These are phyloP conservation scores for Nemurella pictetii DNA, from an alignment of 2,888 invertebrate genomes.

Conservation along the genomic window DNA sequence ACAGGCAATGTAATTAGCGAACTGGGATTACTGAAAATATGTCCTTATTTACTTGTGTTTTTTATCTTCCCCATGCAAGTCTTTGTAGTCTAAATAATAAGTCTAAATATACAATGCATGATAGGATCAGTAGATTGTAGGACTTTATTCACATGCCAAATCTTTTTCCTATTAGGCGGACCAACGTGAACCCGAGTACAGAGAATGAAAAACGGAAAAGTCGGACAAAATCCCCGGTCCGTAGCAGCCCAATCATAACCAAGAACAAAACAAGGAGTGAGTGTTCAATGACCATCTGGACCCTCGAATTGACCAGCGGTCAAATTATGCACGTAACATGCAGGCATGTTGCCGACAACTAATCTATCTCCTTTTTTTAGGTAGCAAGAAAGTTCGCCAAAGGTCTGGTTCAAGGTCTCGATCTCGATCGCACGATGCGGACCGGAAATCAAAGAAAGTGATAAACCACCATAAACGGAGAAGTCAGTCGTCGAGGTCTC, in stretches of 20 bases:
- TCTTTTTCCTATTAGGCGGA: neutral
- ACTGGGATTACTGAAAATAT: no score
- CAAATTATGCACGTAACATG: no score
- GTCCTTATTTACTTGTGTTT: no score
- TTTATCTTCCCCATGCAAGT: no score
- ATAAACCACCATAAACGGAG: slow-evolving; percentile 40
- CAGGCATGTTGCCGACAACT: neutral
- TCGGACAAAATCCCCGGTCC: slow-evolving; percentile 53
- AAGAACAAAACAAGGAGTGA: slow-evolving; percentile 49
- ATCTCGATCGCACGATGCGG: slow-evolving; percentile 45
- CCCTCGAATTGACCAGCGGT: no score
- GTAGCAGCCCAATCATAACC: slow-evolving; percentile 49
- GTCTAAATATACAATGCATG: no score
- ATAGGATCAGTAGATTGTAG: no score
- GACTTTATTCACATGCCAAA: no score
- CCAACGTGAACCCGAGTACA: slow-evolving; percentile 9
- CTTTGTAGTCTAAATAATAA: no score
- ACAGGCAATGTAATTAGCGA: no score
- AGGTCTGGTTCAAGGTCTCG: slow-evolving; percentile 46
- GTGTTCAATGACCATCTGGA: no score
- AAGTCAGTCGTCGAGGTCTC: slow-evolving; percentile 44
- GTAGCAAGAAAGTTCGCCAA: slow-evolving; percentile 3
- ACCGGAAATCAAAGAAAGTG: slow-evolving; percentile 43
- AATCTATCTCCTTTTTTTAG: neutral
- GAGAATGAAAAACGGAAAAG: slow-evolving; percentile 49